Percentiles rank a stretch among this genome's conserved stretches.
These are phyloP conservation scores for Epinotia ramella DNA, from an alignment of 2,888 invertebrate species.

Conservation along the genomic window DNA sequence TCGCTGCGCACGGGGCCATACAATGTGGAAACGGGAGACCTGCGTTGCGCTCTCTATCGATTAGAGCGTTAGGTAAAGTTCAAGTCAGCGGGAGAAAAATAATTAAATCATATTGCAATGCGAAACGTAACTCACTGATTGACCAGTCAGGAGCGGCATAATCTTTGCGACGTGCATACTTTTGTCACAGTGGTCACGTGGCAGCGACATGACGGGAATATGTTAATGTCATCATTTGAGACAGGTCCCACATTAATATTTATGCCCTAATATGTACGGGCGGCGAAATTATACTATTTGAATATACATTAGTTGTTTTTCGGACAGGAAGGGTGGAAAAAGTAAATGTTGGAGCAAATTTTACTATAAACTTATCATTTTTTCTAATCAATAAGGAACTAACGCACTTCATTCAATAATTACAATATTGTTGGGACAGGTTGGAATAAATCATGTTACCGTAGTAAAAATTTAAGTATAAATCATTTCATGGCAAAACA, in stretches of 20 bases:
- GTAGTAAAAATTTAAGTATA: no score
- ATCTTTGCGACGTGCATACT: not conserved
- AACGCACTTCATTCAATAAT: not conserved
- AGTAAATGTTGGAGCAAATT: not conserved
- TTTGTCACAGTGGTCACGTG: conserved; percentile 24
- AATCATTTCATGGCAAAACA: no score
- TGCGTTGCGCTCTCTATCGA: no score
- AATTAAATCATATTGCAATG: not conserved
- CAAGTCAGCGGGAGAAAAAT: no score
- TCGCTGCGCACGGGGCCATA: no score
- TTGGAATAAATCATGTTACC: not conserved
- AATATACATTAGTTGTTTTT: conserved; percentile 36
- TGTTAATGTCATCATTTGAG: conserved; percentile 33
- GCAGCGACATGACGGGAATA: conserved; percentile 13
- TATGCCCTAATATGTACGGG: conserved; percentile 31
- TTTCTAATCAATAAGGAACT: not conserved
- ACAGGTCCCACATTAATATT: conserved; percentile 35
- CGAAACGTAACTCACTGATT: not conserved
- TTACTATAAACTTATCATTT: not conserved
- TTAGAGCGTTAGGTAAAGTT: no score
- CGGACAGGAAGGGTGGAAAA: not conserved
- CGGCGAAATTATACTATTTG: conserved; percentile 30
- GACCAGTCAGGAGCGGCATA: not conserved
- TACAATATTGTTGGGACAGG: not conserved
- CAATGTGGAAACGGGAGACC: no score